Percentiles rank a stretch among this genome's conserved stretches.
Evolutionary conservation across 92 coral and sea anemone species (phyloP).

Genomic region (Meandrina meandrites): DNA sequence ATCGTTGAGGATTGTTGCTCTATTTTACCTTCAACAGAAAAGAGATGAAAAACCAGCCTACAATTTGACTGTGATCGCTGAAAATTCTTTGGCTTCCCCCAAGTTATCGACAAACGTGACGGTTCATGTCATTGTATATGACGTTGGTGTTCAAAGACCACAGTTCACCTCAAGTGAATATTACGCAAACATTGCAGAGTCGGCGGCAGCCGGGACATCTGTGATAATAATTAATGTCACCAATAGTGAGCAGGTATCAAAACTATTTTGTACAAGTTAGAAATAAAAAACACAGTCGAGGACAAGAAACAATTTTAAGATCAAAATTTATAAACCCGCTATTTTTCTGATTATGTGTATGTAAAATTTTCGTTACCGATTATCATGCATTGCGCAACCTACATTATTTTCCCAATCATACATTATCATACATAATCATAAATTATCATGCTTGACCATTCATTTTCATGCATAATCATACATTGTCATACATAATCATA

Average conservation of each 20-base stretch:
- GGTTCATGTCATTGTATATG: constrained; percentile 64
- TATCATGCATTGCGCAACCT: not conserved
- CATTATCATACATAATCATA: not conserved
- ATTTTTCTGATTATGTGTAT: not conserved
- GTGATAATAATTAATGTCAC: constrained; percentile 77
- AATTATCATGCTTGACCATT: not conserved
- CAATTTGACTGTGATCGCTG: constrained; percentile 79
- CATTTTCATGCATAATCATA: too few species aligned
- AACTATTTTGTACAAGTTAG: not conserved
- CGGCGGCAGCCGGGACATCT: constrained; percentile 66
- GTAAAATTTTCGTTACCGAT: not conserved
- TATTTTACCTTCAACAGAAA: constrained; percentile 45
- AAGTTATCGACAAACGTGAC: constrained; percentile 56
- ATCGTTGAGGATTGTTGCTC: not conserved
- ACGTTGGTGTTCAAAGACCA: constrained; percentile 75
- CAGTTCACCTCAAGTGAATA: constrained; percentile 57
- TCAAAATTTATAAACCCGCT: not conserved
- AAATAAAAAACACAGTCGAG: not conserved
- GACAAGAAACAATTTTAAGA: not conserved
- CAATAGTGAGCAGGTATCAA: constrained; percentile 66
- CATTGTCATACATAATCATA: not conserved
- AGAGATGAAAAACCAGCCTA: constrained; percentile 61
- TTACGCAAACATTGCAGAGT: constrained; percentile 68
- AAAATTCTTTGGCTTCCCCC: constrained; percentile 68
- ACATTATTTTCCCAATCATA: too few species aligned